phyloP scores from a whole-genome alignment of 2,888 invertebrate species.

The Drosophila testacea region DNA sequence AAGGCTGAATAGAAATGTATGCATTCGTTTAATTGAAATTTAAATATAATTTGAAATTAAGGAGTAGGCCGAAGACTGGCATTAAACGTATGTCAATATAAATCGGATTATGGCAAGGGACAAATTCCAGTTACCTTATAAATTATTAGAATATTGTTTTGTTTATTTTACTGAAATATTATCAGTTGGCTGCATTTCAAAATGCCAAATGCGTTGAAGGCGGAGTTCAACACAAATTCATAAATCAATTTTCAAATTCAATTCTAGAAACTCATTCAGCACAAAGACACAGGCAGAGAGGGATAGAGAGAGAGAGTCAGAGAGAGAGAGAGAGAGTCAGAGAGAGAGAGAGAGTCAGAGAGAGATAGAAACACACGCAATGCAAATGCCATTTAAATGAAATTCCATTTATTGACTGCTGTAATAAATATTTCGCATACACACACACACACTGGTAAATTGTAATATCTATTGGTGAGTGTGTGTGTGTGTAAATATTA shows the following conservation, averaged over 20 bases:
- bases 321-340: background rate
- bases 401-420: slow-evolving; percentile 48
- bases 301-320: background rate
- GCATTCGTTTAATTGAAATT: background rate
- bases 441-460: slow-evolving; percentile 1
- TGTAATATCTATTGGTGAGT: slow-evolving; percentile 23
- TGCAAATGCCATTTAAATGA: slow-evolving; percentile 27
- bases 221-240: slow-evolving; percentile 9
- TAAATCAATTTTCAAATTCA: slow-evolving; percentile 35
- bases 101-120: background rate
- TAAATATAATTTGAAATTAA: background rate
- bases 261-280: slow-evolving; percentile 3
- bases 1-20: background rate
- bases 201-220: background rate
- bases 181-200: background rate
- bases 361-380: background rate
- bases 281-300: background rate
- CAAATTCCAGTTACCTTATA: background rate
- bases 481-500: slow-evolving; percentile 43
- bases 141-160: background rate
- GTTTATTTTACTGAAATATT: slow-evolving; percentile 1
- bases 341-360: background rate
- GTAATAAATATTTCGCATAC: slow-evolving; percentile 37
- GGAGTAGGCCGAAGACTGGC: background rate
- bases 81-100: background rate